Percentiles rank a stretch among this genome's conserved stretches.
phyloP scores from a whole-genome alignment of 2,888 invertebrate species.

The Mongoloraphidia duomilia region DNA sequence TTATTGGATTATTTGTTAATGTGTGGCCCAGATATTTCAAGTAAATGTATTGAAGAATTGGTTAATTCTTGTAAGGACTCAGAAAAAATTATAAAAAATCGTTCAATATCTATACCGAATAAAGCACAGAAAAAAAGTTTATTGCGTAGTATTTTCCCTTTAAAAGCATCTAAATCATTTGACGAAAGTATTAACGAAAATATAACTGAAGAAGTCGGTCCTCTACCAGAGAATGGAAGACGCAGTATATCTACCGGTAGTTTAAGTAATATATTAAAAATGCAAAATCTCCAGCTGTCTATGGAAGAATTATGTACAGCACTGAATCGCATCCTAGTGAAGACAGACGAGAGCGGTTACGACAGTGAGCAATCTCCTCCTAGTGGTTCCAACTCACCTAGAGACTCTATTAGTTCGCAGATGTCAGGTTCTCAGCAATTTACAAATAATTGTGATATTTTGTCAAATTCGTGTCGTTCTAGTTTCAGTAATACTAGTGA shows the following conservation, averaged over 20 bases:
- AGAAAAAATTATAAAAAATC: constrained; percentile 17
- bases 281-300: constrained; percentile 20
- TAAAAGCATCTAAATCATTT: constrained; percentile 24
- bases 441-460: too few relatives aligned
- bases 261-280: constrained; percentile 21
- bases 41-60: constrained; percentile 21
- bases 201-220: background rate
- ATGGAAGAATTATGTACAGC: constrained; percentile 22
- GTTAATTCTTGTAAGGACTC: constrained; percentile 16
- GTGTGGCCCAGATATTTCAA: constrained; percentile 22
- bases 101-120: background rate
- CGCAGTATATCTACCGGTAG: constrained; percentile 24
- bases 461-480: too few relatives aligned
- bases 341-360: constrained; percentile 41
- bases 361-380: constrained; percentile 28
- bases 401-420: background rate
- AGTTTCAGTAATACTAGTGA: too few relatives aligned
- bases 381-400: background rate
- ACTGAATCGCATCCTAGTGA: constrained; percentile 18
- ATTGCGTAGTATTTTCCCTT: constrained; percentile 20
- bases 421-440: background rate
- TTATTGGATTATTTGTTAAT: constrained; percentile 25
- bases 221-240: constrained; percentile 6
- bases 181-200: constrained; percentile 21
- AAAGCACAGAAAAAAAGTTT: background rate